Evolutionary conservation across 1,140 invertebrate genomes (phyloP).

Genomic region (Phenacoccus solenopsis): DNA sequence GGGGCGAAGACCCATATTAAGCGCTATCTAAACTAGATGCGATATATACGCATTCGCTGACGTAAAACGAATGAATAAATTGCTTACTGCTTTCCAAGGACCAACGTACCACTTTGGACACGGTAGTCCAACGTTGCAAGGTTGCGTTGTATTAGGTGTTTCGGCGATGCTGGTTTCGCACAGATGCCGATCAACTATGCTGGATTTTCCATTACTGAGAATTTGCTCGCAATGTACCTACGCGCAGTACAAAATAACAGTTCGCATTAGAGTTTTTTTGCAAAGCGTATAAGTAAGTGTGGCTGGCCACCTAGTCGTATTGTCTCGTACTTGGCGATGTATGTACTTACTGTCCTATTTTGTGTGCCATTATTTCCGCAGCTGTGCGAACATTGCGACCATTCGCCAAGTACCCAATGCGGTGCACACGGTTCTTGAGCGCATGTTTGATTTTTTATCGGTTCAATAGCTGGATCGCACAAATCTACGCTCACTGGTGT

Average conservation of each 20-base stretch:
- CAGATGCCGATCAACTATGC: slow-evolving; percentile 53
- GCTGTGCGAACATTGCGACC: slow-evolving; percentile 67
- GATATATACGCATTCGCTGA: too few relatives aligned
- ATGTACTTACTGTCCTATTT: slow-evolving; percentile 40
- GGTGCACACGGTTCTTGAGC: slow-evolving; percentile 65
- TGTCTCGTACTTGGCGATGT: too few relatives aligned
- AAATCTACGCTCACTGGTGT: slow-evolving; percentile 56
- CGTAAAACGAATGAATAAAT: too few relatives aligned
- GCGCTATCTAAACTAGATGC: too few relatives aligned
- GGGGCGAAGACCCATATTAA: neutral
- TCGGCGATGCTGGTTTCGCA: slow-evolving; percentile 52
- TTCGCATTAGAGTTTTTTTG: too few relatives aligned
- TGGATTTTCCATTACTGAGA: slow-evolving; percentile 43
- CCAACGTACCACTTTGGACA: slow-evolving; percentile 75
- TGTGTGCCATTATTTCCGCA: slow-evolving; percentile 64
- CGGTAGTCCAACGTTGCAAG: slow-evolving; percentile 58
- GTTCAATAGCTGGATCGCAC: slow-evolving; percentile 61
- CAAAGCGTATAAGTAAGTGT: too few relatives aligned
- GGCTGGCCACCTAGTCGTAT: too few relatives aligned
- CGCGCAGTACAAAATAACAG: too few relatives aligned
- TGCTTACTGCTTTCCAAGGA: slow-evolving; percentile 70
- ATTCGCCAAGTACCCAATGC: slow-evolving; percentile 64
- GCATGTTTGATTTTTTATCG: slow-evolving; percentile 54
- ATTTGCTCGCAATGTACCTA: slow-evolving; percentile 63
- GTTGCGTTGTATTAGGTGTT: slow-evolving; percentile 52